These are phyloP conservation scores for Poecile montanus DNA, from an alignment of 2,797 vertebrate species.

Conservation along the genomic window DNA sequence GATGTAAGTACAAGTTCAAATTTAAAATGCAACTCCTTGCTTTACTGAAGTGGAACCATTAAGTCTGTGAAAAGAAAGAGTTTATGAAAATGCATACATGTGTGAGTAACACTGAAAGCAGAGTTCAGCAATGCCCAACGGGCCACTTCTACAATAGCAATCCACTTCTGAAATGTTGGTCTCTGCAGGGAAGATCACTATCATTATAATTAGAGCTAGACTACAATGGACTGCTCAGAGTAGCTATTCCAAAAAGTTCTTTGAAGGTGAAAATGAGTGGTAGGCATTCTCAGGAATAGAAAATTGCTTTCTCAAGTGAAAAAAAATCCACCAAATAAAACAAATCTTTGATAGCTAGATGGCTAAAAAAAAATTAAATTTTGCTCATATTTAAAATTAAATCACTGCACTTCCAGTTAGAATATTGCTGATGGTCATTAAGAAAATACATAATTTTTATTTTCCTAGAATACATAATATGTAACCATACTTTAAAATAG, in stretches of 20 bases:
- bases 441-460: neutral
- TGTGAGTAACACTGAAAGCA: slow-evolving; percentile 20
- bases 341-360: neutral
- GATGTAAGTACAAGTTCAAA: neutral
- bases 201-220: slow-evolving; percentile 56
- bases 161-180: slow-evolving; percentile 38
- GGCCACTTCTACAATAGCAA: slow-evolving; percentile 43
- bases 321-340: neutral
- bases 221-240: slow-evolving; percentile 35
- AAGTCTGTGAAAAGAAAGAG: slow-evolving; percentile 20
- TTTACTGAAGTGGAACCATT: neutral
- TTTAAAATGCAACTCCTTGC: neutral
- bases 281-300: slow-evolving; percentile 36
- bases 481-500: neutral
- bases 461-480: neutral
- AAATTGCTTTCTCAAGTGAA: slow-evolving; percentile 25
- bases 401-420: neutral
- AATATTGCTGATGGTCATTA: neutral
- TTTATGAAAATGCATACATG: slow-evolving; percentile 26
- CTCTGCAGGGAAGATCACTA: slow-evolving; percentile 63
- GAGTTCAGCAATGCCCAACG: slow-evolving; percentile 55
- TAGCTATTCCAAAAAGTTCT: slow-evolving; percentile 40
- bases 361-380: neutral
- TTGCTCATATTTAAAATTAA: neutral
- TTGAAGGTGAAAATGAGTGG: slow-evolving; percentile 51